phyloP scores from a whole-genome alignment of 1,140 invertebrate species.

The Brachionus angularis region DNA sequence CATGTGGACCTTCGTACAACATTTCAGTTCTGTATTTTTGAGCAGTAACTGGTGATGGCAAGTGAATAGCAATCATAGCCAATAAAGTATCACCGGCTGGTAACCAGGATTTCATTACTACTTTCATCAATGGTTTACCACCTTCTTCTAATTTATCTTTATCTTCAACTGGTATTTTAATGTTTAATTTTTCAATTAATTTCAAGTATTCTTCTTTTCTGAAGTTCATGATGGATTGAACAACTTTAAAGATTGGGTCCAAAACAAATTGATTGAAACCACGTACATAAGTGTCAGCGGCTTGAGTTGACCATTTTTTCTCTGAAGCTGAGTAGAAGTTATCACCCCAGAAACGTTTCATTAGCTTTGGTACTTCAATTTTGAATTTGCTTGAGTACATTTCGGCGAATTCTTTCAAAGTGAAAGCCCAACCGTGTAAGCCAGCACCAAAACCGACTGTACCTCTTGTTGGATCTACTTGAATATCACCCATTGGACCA shows the following conservation, averaged over 20 bases:
- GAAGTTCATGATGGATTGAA: constrained; percentile 96
- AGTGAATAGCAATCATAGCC: constrained; percentile 99
- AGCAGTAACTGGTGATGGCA: constrained; percentile 95
- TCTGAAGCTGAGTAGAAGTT: constrained; percentile 83
- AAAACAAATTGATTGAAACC: constrained; percentile 98
- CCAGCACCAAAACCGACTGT: constrained; percentile 98
- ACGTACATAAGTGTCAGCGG: constrained; percentile 78
- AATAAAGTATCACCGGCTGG: constrained; percentile 97
- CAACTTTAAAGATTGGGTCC: constrained; percentile 94
- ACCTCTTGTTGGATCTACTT: constrained; percentile 92
- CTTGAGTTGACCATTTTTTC: constrained; percentile 94
- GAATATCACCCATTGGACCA: constrained; percentile 97
- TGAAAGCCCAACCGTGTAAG: constrained; percentile 99
- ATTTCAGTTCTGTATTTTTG: constrained; percentile 99
- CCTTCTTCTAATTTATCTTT: constrained; percentile 74
- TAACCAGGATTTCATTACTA: constrained; percentile 94
- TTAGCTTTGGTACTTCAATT: constrained; percentile 89
- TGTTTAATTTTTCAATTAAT: constrained; percentile 71
- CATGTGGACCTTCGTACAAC: constrained; percentile 80
- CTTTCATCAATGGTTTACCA: constrained; percentile 58
- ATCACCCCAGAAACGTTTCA: constrained; percentile 88
- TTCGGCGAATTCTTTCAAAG: constrained; percentile 96
- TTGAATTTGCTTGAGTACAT: constrained; percentile 99
- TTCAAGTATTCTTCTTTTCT: constrained; percentile 82
- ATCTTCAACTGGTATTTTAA: constrained; percentile 87